These are phyloP conservation scores for Malthinus seriepunctatus DNA, from an alignment of 2,888 invertebrate species.

Conservation along the genomic window DNA sequence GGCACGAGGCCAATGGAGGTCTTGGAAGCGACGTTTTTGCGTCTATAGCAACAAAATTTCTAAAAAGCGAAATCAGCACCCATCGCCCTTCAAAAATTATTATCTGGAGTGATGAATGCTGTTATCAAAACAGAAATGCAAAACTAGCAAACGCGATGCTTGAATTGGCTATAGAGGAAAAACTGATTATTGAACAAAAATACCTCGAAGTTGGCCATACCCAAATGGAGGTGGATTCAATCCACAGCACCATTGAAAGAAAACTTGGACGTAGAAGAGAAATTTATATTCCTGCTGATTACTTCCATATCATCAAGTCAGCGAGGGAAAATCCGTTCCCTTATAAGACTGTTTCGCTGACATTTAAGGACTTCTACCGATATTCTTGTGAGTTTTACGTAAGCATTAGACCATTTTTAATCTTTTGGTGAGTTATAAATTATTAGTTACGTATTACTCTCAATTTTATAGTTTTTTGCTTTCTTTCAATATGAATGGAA, in stretches of 20 bases:
- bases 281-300: conserved; percentile 32
- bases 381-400: too few species aligned
- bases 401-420: too few species aligned
- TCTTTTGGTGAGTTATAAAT: too few species aligned
- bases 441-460: too few species aligned
- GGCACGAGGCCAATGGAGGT: too few species aligned
- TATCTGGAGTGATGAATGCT: conserved; percentile 29
- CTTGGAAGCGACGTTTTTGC: conserved; percentile 34
- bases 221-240: conserved; percentile 39
- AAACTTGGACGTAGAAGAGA: conserved; percentile 24
- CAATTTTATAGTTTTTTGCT: too few species aligned
- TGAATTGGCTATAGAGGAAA: conserved; percentile 21
- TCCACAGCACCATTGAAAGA: conserved; percentile 26
- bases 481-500: too few species aligned
- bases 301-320: conserved; percentile 12
- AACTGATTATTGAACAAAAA: conserved; percentile 34
- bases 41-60: conserved; percentile 27
- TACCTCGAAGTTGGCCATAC: conserved; percentile 38
- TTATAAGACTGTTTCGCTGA: too few species aligned
- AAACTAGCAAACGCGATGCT: conserved; percentile 32
- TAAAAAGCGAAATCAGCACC: conserved; percentile 27
- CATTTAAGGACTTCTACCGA: too few species aligned
- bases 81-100: conserved; percentile 16
- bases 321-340: neutral
- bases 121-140: conserved; percentile 26